These are phyloP conservation scores for Adoxophyes honmai DNA, from an alignment of 1,140 invertebrate species.

Conservation along the genomic window DNA sequence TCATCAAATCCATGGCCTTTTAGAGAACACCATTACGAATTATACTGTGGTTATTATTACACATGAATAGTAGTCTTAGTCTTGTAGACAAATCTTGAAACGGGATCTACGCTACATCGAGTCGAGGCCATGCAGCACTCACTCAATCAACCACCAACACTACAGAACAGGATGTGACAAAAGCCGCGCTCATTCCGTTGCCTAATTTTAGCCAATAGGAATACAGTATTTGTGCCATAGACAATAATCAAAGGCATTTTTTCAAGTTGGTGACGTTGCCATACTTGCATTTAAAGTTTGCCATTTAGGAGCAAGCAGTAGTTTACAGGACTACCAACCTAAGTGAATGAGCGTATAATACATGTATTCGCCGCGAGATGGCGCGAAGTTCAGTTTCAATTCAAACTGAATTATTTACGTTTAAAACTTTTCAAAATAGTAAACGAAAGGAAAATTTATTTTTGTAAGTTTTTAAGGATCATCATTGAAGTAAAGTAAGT, in stretches of 20 bases:
- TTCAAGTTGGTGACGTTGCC: constrained; percentile 27
- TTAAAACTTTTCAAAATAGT: too few species aligned
- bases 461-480: too few species aligned
- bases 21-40: constrained; percentile 76
- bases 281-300: constrained; percentile 22
- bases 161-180: constrained; percentile 76
- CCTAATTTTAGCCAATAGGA: constrained; percentile 44
- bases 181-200: constrained; percentile 66
- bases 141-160: constrained; percentile 37
- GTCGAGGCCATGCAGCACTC: constrained; percentile 72
- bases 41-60: constrained; percentile 63
- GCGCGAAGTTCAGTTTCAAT: too few species aligned
- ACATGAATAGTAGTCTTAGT: constrained; percentile 57
- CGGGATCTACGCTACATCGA: constrained; percentile 49
- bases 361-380: neutral
- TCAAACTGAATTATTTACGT: too few species aligned
- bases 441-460: too few species aligned
- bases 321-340: neutral
- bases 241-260: constrained; percentile 25
- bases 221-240: constrained; percentile 28
- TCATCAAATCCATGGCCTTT: constrained; percentile 77
- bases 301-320: neutral
- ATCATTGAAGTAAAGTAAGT: too few species aligned
- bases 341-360: neutral
- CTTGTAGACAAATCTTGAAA: constrained; percentile 62